phyloP scores from a whole-genome alignment of 2,113 vertebrate genomes.

The Sphaerodactylus townsendi region DNA sequence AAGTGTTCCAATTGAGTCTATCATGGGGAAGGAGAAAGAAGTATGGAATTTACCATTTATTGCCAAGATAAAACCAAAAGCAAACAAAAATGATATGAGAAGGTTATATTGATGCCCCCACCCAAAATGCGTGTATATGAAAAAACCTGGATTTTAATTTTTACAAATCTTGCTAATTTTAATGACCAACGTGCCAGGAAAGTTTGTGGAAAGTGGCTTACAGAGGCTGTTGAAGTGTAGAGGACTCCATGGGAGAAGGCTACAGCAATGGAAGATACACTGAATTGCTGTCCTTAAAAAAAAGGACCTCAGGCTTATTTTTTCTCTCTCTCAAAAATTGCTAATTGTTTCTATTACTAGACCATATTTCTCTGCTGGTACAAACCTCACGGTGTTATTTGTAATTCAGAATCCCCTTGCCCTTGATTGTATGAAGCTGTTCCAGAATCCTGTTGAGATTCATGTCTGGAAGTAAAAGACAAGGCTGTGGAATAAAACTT shows the following conservation, averaged over 20 bases:
- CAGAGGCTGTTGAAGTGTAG: not conserved
- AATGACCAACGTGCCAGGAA: not conserved
- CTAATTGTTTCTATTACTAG: not conserved
- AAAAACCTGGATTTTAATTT: not conserved
- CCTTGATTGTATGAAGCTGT: not conserved
- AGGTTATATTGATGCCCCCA: no score
- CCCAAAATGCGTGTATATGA: not conserved
- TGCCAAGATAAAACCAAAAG: no score
- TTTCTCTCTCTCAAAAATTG: not conserved
- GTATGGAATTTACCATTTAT: no score
- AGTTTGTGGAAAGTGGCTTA: not conserved
- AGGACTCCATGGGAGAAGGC: not conserved
- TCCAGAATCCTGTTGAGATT: not conserved
- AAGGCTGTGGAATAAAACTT: not conserved
- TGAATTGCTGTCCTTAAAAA: not conserved
- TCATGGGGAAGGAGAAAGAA: no score
- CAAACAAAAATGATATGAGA: no score
- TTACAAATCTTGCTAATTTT: not conserved
- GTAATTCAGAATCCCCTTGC: not conserved
- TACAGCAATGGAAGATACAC: not conserved
- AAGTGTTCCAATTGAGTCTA: no score
- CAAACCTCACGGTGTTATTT: not conserved
- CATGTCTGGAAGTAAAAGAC: no score
- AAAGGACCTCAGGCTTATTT: not conserved
- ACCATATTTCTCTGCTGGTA: not conserved